Base-by-base conservation (phyloP, 1,140 invertebrate genomes). In the Drosophila nigrodunni region DNA sequence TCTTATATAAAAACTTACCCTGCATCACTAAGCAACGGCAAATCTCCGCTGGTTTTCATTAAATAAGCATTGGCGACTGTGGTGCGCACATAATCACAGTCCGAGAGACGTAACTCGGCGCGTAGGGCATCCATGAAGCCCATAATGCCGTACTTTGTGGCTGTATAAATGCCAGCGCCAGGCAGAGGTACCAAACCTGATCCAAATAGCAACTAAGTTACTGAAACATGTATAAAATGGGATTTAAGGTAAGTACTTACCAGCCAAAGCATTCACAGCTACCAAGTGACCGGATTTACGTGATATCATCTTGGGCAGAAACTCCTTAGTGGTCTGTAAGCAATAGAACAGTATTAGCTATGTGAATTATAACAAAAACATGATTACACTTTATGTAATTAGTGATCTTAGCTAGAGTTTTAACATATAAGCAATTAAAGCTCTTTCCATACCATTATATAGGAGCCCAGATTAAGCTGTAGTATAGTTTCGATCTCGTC, bases 131-230 rank as follows among this genome's bases (percentile, higher is more conserved):
- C 89, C 89, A 92, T 92, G 30, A 92, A 92, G 10, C 92, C 92
- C 68, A 89, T 69, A 49, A 92, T 91, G 10, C 90, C 92, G 50
- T 92, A 92, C 59, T 92, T 92, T 7, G 92, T 92, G 37, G 92
- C 82, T 5, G 90, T 89, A 61, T 92, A 92, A 50, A 91, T 89
- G 4, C 92, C 91, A n/a, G 91, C 90, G 35, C 82, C 88, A 1
- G 86, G 86, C 60, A 92, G 50, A 0, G 92, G 74, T 2, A 91
- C 73, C 3, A 92, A 30, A 30, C 89, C 91, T 92, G 46, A 10
- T 0, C 0, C 7, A 9, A 13, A 34, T 10, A 8, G 0, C 18
- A 39, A 1, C 18, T 21, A 21, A 21, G 18, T 21, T 21, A 21
- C 18, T 21, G 18, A 21, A 21, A 21, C 0, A 21, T 21, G 18